phyloP scores from a whole-genome alignment of 2,797 vertebrate genomes.

The Coranthus polyacanthus region DNA sequence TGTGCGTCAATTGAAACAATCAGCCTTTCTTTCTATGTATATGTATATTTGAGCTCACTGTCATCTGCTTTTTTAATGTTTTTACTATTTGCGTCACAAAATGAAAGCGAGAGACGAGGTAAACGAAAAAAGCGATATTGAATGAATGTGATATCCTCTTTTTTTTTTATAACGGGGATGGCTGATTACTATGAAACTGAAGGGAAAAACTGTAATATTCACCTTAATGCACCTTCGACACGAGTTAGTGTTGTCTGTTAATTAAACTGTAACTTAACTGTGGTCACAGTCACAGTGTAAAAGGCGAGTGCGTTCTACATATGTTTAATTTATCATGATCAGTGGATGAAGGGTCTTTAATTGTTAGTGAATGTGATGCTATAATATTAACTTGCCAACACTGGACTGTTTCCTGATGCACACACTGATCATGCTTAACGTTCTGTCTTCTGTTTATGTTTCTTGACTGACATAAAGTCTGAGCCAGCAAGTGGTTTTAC shows the following conservation, averaged over 20 bases:
- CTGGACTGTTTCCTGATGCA: constrained; percentile 52
- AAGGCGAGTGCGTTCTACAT: background rate
- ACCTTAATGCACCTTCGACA: constrained; percentile 57
- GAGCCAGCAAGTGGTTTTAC: constrained; percentile 41
- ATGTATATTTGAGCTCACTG: constrained; percentile 1
- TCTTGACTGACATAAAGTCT: constrained; percentile 15
- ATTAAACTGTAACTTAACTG: constrained; percentile 18
- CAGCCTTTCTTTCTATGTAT: constrained; percentile 4
- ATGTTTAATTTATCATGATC: constrained; percentile 24
- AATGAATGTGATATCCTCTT: constrained; percentile 14
- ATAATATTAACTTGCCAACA: constrained; percentile 46
- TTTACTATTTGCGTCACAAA: constrained; percentile 10
- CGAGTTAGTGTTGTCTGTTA: constrained; percentile 20
- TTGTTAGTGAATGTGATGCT: constrained; percentile 63
- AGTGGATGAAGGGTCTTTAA: constrained; percentile 19
- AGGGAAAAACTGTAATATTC: constrained; percentile 31
- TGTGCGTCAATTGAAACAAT: constrained; percentile 11
- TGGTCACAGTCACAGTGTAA: constrained; percentile 14
- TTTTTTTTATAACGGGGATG: constrained; percentile 7
- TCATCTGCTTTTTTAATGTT: constrained; percentile 12
- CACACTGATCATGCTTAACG: constrained; percentile 50
- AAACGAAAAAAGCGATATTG: background rate
- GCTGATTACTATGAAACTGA: constrained; percentile 23
- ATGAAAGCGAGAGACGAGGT: constrained; percentile 3
- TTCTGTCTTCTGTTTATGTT: constrained; percentile 28